A percentile compares a stretch with the other conserved stretches of the same genome.
These are phyloP conservation scores for Solenopsis fugax DNA, from an alignment of 1,140 invertebrate species.

Conservation along the genomic window DNA sequence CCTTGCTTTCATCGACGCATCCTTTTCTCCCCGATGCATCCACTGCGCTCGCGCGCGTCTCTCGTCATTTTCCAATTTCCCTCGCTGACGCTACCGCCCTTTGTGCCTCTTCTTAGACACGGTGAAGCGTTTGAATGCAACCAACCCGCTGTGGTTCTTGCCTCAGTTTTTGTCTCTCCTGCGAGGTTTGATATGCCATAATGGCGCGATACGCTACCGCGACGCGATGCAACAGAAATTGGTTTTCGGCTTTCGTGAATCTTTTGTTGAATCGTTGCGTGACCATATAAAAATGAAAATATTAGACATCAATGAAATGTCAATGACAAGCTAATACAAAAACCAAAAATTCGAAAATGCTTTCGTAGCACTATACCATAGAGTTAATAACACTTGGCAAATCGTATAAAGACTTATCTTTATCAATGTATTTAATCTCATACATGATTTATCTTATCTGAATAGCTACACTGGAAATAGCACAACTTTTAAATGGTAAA, in stretches of 20 bases:
- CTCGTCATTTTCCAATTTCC: conserved; percentile 79
- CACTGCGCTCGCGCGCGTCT: conserved; percentile 22
- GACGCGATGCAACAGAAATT: conserved; percentile 42
- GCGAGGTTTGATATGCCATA: conserved; percentile 72
- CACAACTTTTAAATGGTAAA: neutral
- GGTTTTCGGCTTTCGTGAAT: conserved; percentile 58
- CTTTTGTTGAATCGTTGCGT: conserved; percentile 57
- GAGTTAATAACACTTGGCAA: neutral
- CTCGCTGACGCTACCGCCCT: conserved; percentile 73
- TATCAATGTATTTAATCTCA: conserved; percentile 11
- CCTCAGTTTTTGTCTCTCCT: conserved; percentile 59
- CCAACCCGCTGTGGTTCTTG: conserved; percentile 67
- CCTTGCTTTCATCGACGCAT: conserved; percentile 30
- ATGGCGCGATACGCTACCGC: conserved; percentile 63
- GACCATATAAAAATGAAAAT: neutral
- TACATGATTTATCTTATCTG: conserved; percentile 37
- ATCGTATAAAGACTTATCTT: conserved; percentile 24
- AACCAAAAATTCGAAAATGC: neutral
- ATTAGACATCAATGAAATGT: neutral
- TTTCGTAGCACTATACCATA: neutral
- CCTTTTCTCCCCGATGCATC: conserved; percentile 32
- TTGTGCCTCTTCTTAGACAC: conserved; percentile 76
- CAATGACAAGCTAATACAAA: neutral
- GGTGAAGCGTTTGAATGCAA: conserved; percentile 76
- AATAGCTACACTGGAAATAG: neutral